Evolutionary conservation across 2,888 invertebrate genomes (phyloP).

Genomic region (Athalia cordata): DNA sequence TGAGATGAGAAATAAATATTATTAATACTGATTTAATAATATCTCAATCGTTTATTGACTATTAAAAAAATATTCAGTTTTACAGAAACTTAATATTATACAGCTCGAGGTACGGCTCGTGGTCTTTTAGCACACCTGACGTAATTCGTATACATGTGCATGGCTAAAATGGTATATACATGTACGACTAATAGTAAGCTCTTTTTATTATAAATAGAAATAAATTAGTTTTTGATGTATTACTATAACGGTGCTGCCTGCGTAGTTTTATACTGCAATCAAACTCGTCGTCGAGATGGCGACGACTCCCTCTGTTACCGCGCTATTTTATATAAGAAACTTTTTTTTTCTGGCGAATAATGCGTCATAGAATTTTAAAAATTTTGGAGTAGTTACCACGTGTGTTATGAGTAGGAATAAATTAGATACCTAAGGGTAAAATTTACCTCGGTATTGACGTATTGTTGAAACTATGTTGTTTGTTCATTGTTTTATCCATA

Average conservation of each 20-base stretch:
- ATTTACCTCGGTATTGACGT: slow-evolving; percentile 21
- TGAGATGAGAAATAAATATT: background rate
- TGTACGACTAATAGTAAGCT: slow-evolving; percentile 19
- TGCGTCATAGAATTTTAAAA: too few relatives aligned
- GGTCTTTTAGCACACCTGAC: background rate
- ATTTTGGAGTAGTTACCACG: background rate
- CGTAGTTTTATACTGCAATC: too few relatives aligned
- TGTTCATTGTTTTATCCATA: background rate
- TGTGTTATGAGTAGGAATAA: slow-evolving; percentile 35
- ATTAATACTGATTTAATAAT: slow-evolving; percentile 1
- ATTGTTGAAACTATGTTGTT: slow-evolving; percentile 14
- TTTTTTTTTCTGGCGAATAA: too few relatives aligned
- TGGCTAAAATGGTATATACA: background rate
- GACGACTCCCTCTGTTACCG: too few relatives aligned
- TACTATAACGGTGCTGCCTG: too few relatives aligned
- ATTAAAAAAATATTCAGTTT: slow-evolving; percentile 38
- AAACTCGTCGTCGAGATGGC: too few relatives aligned
- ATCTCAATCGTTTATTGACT: slow-evolving; percentile 21
- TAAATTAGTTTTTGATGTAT: slow-evolving; percentile 6
- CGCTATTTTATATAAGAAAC: too few relatives aligned
- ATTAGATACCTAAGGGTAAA: slow-evolving; percentile 24
- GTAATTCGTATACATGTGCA: background rate
- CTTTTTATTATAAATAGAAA: slow-evolving; percentile 40
- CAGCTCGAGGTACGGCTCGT: background rate
- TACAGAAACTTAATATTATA: slow-evolving; percentile 28